A percentile compares a stretch with the other conserved stretches of the same genome.
Evolutionary conservation across 2,888 invertebrate genomes (phyloP).

Genomic region (Lycocerus yunnanus): DNA sequence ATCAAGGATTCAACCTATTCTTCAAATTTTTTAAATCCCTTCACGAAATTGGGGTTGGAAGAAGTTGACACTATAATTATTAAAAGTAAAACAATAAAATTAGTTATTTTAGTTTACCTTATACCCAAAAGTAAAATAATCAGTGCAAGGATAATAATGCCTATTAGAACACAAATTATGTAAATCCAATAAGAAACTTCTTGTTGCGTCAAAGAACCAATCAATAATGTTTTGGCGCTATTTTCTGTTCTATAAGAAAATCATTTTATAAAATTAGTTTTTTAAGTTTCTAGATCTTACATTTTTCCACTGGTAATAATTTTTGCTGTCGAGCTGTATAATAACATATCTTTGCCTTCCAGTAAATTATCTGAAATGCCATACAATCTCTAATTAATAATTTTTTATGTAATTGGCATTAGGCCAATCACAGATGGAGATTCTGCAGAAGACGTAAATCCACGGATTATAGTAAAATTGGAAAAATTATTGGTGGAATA

Average conservation of each 20-base stretch:
- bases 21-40: conserved; percentile 20
- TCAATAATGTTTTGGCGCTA: conserved; percentile 22
- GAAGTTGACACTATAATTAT: conserved; percentile 36
- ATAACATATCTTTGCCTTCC: conserved; percentile 49
- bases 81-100: too few species aligned
- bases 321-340: conserved; percentile 33
- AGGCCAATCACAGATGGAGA: too few species aligned
- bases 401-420: background rate
- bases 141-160: conserved; percentile 48
- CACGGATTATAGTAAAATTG: too few species aligned
- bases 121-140: conserved; percentile 51
- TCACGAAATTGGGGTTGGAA: conserved; percentile 34
- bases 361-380: conserved; percentile 47
- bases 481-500: too few species aligned
- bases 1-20: conserved; percentile 19
- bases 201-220: conserved; percentile 10
- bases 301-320: background rate
- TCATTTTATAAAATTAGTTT: conserved; percentile 1
- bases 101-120: conserved; percentile 47
- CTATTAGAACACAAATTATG: conserved; percentile 49
- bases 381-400: conserved; percentile 7
- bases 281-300: background rate
- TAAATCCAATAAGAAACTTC: conserved; percentile 52
- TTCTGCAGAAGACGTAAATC: too few species aligned
- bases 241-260: conserved; percentile 13